phyloP scores from a whole-genome alignment of 2,888 invertebrate genomes.

The Sipha maydis region DNA sequence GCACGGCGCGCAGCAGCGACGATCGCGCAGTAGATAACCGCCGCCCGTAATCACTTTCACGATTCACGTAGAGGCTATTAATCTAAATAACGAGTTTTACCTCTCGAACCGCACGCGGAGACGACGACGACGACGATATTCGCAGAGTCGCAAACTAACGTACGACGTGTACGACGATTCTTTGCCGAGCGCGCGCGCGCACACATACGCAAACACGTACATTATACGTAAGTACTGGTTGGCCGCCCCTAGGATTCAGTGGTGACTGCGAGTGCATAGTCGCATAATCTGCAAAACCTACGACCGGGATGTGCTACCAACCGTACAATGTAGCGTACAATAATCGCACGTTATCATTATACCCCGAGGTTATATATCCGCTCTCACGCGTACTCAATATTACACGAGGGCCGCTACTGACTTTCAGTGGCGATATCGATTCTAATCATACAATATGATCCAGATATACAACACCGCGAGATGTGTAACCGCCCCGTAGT shows the following conservation, averaged over 20 bases:
- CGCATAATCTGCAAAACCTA: no score
- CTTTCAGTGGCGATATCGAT: no score
- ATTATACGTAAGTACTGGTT: not conserved
- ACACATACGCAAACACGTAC: not conserved
- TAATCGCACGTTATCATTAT: not conserved
- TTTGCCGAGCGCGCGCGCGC: not conserved
- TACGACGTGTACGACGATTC: not conserved
- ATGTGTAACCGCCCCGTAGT: no score
- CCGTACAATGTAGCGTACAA: no score
- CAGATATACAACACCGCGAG: no score
- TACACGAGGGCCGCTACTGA: not conserved
- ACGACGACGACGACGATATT: not conserved
- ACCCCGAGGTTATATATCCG: not conserved
- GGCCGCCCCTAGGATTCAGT: not conserved
- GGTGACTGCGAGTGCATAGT: not conserved
- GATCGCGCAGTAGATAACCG: conserved; percentile 38
- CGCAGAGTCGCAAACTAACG: not conserved
- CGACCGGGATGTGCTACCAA: not conserved
- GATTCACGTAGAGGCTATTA: conserved; percentile 48
- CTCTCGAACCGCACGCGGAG: not conserved
- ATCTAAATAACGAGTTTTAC: conserved; percentile 50
- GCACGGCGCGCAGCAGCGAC: not conserved
- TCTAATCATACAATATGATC: no score
- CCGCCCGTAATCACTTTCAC: conserved; percentile 43
- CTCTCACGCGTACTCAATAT: not conserved